Evolutionary conservation across 2,797 vertebrate species (phyloP).

Genomic region (Macrochelys suwanniensis): DNA sequence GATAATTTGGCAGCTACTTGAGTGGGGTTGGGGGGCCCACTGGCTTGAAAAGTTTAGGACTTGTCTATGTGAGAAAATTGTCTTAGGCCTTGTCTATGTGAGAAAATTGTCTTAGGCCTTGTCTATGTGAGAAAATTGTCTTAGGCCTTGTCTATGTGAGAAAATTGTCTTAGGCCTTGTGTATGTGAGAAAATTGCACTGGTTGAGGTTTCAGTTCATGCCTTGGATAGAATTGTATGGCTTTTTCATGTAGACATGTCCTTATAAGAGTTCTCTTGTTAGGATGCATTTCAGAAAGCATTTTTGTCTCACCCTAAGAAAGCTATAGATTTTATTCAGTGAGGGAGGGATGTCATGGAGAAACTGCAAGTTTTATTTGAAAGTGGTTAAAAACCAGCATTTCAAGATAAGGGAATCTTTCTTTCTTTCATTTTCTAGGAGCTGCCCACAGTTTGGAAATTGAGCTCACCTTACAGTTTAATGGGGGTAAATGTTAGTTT

Average conservation of each 20-base stretch:
- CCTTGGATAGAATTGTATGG: neutral
- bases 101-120: neutral
- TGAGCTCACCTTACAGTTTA: accelerated
- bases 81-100: neutral
- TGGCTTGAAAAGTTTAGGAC: neutral
- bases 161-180: neutral
- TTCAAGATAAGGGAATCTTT: accelerated
- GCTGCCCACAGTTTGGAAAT: neutral
- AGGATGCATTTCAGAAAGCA: neutral
- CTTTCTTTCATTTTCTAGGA: neutral
- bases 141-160: neutral
- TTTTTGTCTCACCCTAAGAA: neutral
- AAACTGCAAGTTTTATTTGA: neutral
- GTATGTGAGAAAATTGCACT: neutral
- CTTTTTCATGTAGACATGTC: neutral
- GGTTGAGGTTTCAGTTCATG: neutral
- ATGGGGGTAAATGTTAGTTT: neutral
- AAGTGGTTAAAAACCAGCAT: accelerated
- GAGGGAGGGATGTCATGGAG: too few relatives aligned
- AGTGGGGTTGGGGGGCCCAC: neutral
- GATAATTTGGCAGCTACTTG: neutral
- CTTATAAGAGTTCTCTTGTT: neutral
- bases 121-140: neutral
- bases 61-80: too few relatives aligned
- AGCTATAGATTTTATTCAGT: neutral